Base-by-base conservation (phyloP, 1,140 invertebrate species). In the Subanguina moxae region DNA sequence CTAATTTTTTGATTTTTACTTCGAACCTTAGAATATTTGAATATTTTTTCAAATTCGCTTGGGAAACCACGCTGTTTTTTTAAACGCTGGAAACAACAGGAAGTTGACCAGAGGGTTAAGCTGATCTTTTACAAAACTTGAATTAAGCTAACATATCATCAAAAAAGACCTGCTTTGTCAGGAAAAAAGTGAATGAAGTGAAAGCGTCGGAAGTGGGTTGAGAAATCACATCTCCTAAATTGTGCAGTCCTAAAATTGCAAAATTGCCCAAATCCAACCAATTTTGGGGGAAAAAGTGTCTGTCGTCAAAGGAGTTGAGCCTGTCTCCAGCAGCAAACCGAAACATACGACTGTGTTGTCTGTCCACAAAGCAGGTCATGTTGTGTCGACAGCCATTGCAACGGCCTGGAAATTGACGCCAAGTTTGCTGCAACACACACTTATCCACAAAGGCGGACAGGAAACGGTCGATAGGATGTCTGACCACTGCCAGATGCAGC, bases 241-340 rank as follows among this genome's bases (percentile, higher is more conserved):
- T 52, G 48, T 52, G 48, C 17, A 52, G 17, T 45, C 43, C 11
- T 13, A 52, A 52, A 52, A 52, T 52, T 52, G 8, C 48, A 52
- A 7, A 38, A 38, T 11, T 15, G 3, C 17, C 3, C n/a, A 52
- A 52, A 5, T 52, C 45, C 21, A 48, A 56, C 68, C 68, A 70
- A 62, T 57, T 69, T 43, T 70, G 68, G 9, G 68, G 68, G 13
- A 66, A 70, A 43, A 70, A 70, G 23, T 70, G 68, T 28, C 65
- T 66, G 46, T 70, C 68, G 52, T 70, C 68, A 63, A 70, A 70
- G 17, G 28, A 46, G 38, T 67, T 68, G 0, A 70, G 3, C 23
- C 46, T 21, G 30, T 43, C 68, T 0, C 68, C 68, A 21, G 19
- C 38, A 0, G 28, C 13, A 62, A 61, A 68, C 15, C 32, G 15